Percentiles rank a stretch among this genome's conserved stretches.
phyloP scores from a whole-genome alignment of 2,797 vertebrate species.

The Siniperca scherzeri region DNA sequence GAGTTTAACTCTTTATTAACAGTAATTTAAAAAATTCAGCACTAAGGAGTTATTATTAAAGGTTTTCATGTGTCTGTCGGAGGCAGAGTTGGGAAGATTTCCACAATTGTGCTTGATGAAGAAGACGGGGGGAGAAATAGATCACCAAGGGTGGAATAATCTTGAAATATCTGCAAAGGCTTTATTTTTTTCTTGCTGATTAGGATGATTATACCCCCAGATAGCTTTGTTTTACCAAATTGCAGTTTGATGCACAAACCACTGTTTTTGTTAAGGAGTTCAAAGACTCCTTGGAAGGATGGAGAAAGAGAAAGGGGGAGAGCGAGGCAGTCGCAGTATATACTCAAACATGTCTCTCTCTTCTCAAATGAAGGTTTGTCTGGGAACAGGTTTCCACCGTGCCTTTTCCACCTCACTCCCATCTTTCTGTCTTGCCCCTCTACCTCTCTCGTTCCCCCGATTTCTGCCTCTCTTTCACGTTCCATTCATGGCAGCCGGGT shows the following conservation, averaged over 20 bases:
- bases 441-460: conserved; percentile 54
- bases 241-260: conserved; percentile 91
- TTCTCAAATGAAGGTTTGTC: conserved; percentile 76
- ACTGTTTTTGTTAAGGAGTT: conserved; percentile 90
- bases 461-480: conserved; percentile 78
- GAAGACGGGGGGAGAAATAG: conserved; percentile 68
- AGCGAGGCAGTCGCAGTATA: conserved; percentile 60
- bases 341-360: conserved; percentile 66
- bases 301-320: conserved; percentile 68
- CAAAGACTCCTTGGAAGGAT: conserved; percentile 82
- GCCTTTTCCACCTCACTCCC: conserved; percentile 64
- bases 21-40: conserved; percentile 82
- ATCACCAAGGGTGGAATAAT: conserved; percentile 87
- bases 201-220: conserved; percentile 87
- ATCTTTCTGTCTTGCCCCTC: conserved; percentile 60
- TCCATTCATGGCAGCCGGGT: conserved; percentile 83
- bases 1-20: conserved; percentile 98
- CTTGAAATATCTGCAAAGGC: conserved; percentile 87
- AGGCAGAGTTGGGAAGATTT: conserved; percentile 80
- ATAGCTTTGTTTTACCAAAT: conserved; percentile 91
- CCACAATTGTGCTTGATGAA: conserved; percentile 84
- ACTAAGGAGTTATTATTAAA: conserved; percentile 84
- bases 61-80: conserved; percentile 80
- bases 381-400: conserved; percentile 77
- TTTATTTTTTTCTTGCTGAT: conserved; percentile 89